Evolutionary conservation across 2,888 invertebrate species (phyloP).

Genomic region (Smittia aterrima): DNA sequence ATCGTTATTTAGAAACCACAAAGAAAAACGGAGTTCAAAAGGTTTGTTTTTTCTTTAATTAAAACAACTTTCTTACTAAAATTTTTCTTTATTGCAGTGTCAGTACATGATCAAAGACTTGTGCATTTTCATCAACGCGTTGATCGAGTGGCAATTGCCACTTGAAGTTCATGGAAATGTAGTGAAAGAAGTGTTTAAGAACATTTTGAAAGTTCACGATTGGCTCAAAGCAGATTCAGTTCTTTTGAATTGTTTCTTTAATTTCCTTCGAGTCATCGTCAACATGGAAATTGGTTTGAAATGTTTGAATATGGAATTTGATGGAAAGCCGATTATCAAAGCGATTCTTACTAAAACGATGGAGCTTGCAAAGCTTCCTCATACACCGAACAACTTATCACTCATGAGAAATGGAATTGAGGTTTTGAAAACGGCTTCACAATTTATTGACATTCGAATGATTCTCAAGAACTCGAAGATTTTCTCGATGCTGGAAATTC

Average conservation of each 20-base stretch:
- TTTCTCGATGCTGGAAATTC: constrained; percentile 10
- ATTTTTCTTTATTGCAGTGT: neutral
- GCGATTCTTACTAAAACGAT: neutral
- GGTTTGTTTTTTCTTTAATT: too few relatives aligned
- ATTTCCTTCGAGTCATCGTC: neutral
- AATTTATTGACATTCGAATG: neutral
- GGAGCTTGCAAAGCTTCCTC: neutral
- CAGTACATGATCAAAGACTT: neutral
- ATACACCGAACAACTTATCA: neutral
- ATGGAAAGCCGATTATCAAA: constrained; percentile 13
- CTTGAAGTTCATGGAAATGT: neutral
- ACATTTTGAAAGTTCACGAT: neutral
- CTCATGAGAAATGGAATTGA: constrained; percentile 20
- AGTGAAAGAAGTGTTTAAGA: neutral
- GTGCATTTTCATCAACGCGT: neutral
- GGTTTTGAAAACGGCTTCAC: neutral
- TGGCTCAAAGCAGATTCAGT: constrained; percentile 21
- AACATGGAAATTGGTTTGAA: neutral
- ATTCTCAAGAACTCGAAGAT: neutral
- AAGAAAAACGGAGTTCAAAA: constrained; percentile 14
- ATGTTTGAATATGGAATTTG: neutral
- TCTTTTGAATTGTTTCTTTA: neutral
- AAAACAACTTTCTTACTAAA: neutral
- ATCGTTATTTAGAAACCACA: neutral
- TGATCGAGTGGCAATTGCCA: neutral